A percentile compares a stretch with the other conserved stretches of the same genome.
Evolutionary conservation across 1,140 invertebrate genomes (phyloP).

Genomic region (Drosophila mauritiana): DNA sequence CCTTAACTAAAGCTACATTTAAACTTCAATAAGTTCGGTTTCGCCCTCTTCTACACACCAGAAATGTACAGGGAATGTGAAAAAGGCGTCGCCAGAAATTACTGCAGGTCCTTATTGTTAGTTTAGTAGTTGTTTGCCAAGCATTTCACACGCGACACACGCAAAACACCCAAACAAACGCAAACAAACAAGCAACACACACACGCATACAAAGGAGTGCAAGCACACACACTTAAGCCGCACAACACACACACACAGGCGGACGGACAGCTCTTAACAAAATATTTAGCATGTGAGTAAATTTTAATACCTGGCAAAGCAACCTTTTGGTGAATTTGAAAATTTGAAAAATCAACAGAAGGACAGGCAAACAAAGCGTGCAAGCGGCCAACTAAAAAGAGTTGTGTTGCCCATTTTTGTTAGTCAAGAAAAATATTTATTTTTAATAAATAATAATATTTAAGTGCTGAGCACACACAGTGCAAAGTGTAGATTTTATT

Average conservation of each 20-base stretch:
- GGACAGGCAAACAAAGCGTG: neutral
- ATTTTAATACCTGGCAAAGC: conserved; percentile 60
- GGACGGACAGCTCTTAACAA: conserved; percentile 63
- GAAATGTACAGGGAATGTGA: conserved; percentile 17
- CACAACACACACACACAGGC: conserved; percentile 1
- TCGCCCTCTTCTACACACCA: no score
- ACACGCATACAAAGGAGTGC: conserved; percentile 12
- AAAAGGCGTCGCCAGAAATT: conserved; percentile 69
- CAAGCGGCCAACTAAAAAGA: neutral
- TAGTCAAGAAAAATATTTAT: neutral
- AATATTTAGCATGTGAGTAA: conserved; percentile 76
- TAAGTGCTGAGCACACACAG: neutral
- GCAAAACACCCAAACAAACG: conserved; percentile 42
- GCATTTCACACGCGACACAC: conserved; percentile 69
- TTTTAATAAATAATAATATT: neutral
- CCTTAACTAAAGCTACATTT: neutral
- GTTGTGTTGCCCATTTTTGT: conserved; percentile 1
- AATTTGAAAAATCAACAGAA: conserved; percentile 38
- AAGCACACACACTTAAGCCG: neutral
- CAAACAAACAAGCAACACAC: conserved; percentile 29
- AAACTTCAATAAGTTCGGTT: no score
- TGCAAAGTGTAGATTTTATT: neutral
- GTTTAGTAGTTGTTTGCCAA: conserved; percentile 78
- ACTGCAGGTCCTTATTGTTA: conserved; percentile 76
- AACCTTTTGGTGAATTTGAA: conserved; percentile 29